Conservation (phyloP, 2,888 invertebrate genomes). For the Trachelus iudaicus region DNA sequence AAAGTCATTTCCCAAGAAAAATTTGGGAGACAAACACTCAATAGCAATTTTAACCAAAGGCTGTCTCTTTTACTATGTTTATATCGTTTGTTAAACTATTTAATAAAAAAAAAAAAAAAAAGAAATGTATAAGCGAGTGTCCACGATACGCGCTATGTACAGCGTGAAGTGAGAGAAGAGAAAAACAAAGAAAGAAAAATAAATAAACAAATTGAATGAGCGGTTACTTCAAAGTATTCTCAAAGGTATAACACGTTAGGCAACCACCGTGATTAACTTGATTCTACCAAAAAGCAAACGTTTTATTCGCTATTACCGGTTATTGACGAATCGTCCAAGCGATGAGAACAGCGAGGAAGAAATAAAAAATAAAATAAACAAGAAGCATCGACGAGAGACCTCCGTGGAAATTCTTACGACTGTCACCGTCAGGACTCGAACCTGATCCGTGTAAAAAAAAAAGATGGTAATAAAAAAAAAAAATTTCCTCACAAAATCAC, state of each 20-base stretch:
- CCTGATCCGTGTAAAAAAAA: background rate
- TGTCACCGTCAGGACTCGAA: background rate
- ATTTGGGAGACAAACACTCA: background rate
- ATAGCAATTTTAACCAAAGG: background rate
- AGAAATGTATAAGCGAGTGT: background rate
- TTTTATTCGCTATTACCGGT: slow-evolving; percentile 16
- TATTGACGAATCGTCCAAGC: slow-evolving; percentile 34
- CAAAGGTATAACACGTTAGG: too few relatives aligned
- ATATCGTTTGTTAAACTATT: too few relatives aligned
- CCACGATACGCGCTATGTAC: background rate
- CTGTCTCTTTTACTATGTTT: too few relatives aligned
- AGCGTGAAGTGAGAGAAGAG: background rate
- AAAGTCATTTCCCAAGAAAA: background rate
- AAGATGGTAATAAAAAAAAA: slow-evolving; percentile 11
- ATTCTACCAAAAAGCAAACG: background rate
- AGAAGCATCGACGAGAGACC: slow-evolving; percentile 25
- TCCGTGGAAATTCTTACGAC: slow-evolving; percentile 8
- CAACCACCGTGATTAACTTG: background rate
- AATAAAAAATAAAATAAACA: slow-evolving; percentile 31
- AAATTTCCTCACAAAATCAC: slow-evolving; percentile 12
- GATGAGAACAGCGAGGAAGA: slow-evolving; percentile 40
- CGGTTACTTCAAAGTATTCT: background rate
- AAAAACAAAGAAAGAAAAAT: background rate
- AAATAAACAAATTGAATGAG: background rate
- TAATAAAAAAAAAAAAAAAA: too few relatives aligned